Base-by-base conservation (phyloP, 1,140 invertebrate species). In the Leptinotarsa undecemlineata region DNA sequence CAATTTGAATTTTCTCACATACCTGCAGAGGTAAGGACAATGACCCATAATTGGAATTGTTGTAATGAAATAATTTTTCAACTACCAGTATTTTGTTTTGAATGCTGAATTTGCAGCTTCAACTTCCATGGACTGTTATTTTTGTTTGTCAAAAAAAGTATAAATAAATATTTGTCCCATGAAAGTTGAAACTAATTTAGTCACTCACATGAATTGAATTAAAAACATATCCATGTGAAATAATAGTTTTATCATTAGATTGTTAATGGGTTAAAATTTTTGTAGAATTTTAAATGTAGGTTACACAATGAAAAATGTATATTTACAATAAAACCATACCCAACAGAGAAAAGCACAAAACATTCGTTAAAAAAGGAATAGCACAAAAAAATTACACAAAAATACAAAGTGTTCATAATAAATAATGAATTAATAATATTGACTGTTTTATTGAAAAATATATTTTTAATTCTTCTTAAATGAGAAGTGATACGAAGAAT, bases 321-420 rank as follows among this genome's bases (percentile, higher is more conserved):
- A 71, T 71, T 19, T 23, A 71, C 57, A 71, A 71, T 20, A 57
- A 21, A 71, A 71, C 69, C 69, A 71, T 71, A 57, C 69, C 69
- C 69, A 20, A 71, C 33, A 42, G 33, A 42, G 33, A 57, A 57
- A 71, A 71, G 57, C 69, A 71, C 48, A 19, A 19, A 26, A 64
- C 62, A 64, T 26, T 23, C 14, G 62, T 23, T 20, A 64, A 64
- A 21, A 64, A 61, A n/a, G 20, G 13, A 14, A 64, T 19, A 20
- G 62, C 23, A 26, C 62, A 64, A 20, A 57, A 57, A 15, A 3
- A 57, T 17, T 64, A 64, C 23, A 26, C 62, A 64, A 47, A 66
- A 42, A 47, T 47, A 68, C n/a, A 68, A 21, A 64, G 20, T 64
- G 20, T 21, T 64, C 20, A 21, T 13, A 64, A 17, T 19, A 64